A percentile compares a stretch with the other conserved stretches of the same genome.
These are phyloP conservation scores for Stomorhina lunata DNA, from an alignment of 2,888 invertebrate species.

Conservation along the genomic window DNA sequence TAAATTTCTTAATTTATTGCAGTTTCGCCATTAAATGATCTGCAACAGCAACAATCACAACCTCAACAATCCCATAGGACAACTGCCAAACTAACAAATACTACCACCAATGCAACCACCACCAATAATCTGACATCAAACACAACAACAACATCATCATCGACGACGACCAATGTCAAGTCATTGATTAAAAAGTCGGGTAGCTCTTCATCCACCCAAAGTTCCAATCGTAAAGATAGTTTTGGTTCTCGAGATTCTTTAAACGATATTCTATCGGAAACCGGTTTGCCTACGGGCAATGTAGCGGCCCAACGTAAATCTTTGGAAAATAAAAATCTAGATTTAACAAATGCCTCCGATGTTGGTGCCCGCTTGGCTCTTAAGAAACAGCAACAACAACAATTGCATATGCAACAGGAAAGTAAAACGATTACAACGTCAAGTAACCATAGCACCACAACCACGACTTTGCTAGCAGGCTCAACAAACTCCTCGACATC, in stretches of 20 bases:
- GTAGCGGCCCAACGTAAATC: constrained; percentile 82
- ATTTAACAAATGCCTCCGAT: constrained; percentile 73
- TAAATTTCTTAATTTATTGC: constrained; percentile 59
- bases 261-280: constrained; percentile 78
- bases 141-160: constrained; percentile 65
- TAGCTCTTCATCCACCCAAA: constrained; percentile 72
- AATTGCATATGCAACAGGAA: constrained; percentile 63
- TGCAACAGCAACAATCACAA: constrained; percentile 63
- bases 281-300: constrained; percentile 78
- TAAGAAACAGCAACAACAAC: constrained; percentile 69
- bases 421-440: constrained; percentile 61
- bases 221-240: constrained; percentile 77
- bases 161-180: constrained; percentile 75
- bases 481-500: constrained; percentile 47
- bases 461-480: constrained; percentile 49
- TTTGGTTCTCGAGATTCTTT: constrained; percentile 79
- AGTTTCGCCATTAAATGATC: constrained; percentile 76
- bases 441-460: constrained; percentile 59
- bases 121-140: constrained; percentile 70
- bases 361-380: constrained; percentile 66
- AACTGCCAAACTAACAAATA: constrained; percentile 72
- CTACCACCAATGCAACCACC: constrained; percentile 67
- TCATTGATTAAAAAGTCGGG: constrained; percentile 74
- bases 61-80: constrained; percentile 69
- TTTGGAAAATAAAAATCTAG: constrained; percentile 79